Conservation (phyloP, 2,888 invertebrate genomes). For the Rotaria magnacalcarata region DNA sequence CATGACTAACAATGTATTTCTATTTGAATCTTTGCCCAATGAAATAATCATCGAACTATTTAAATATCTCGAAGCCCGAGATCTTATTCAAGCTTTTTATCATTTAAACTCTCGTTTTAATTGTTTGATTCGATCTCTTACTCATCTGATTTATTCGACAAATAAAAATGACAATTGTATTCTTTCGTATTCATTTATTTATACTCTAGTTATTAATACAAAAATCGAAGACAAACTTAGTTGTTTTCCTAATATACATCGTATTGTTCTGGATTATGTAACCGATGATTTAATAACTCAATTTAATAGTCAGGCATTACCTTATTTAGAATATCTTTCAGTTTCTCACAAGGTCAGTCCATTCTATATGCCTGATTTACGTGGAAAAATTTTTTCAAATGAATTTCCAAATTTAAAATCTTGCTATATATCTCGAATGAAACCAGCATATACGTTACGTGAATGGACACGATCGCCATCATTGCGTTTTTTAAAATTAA, state of each 20-base stretch:
- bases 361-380: neutral
- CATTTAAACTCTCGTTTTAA: neutral
- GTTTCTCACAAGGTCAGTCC: neutral
- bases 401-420: neutral
- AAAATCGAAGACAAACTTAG: neutral
- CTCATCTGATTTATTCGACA: neutral
- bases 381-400: neutral
- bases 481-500: neutral
- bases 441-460: neutral
- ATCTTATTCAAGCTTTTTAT: neutral
- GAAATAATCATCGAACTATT: neutral
- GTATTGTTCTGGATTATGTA: neutral
- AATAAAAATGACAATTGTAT: neutral
- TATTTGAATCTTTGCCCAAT: neutral
- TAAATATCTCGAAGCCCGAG: neutral
- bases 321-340: neutral
- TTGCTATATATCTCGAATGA: conserved; percentile 3
- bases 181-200: neutral
- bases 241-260: neutral
- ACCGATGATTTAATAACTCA: neutral
- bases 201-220: neutral
- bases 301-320: neutral
- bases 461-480: neutral
- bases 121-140: neutral
- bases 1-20: neutral